phyloP scores from a whole-genome alignment of 2,113 vertebrate genomes.

The Crypturellus undulatus region DNA sequence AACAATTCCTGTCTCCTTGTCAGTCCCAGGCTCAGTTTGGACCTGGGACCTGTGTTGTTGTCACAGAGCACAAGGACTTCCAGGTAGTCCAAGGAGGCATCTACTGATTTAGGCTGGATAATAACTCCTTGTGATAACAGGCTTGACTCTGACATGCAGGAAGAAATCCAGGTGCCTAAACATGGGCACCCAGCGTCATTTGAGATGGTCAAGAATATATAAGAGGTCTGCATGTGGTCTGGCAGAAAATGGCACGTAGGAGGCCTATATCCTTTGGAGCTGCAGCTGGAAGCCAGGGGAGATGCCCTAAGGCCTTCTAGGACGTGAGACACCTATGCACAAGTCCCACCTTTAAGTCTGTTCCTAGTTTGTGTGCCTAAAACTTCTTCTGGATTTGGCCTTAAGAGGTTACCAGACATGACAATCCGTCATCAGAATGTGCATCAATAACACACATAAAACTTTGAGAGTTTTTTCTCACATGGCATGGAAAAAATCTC shows the following conservation, averaged over 20 bases:
- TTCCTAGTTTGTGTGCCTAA: not conserved
- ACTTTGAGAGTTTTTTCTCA: not conserved
- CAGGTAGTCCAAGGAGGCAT: not conserved
- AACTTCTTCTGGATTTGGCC: not conserved
- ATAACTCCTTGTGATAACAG: not conserved
- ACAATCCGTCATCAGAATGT: not conserved
- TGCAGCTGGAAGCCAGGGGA: not conserved
- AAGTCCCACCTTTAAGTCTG: not conserved
- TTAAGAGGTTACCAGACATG: not conserved
- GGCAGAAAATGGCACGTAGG: not conserved
- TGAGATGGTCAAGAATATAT: not conserved
- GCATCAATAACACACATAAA: not conserved
- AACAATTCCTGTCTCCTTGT: not conserved
- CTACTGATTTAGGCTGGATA: not conserved
- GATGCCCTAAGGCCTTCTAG: rapidly evolving
- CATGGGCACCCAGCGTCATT: not conserved
- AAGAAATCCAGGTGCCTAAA: not conserved
- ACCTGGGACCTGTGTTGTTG: not conserved
- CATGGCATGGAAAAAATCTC: not conserved
- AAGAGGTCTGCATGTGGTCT: not conserved
- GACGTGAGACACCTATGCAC: rapidly evolving
- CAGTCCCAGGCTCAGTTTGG: not conserved
- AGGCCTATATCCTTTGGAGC: not conserved
- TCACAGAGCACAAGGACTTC: not conserved
- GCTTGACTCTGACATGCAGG: not conserved